A percentile compares a stretch with the other conserved stretches of the same genome.
phyloP scores from a whole-genome alignment of 2,113 vertebrate species.

The Paramisgurnus dabryanus region DNA sequence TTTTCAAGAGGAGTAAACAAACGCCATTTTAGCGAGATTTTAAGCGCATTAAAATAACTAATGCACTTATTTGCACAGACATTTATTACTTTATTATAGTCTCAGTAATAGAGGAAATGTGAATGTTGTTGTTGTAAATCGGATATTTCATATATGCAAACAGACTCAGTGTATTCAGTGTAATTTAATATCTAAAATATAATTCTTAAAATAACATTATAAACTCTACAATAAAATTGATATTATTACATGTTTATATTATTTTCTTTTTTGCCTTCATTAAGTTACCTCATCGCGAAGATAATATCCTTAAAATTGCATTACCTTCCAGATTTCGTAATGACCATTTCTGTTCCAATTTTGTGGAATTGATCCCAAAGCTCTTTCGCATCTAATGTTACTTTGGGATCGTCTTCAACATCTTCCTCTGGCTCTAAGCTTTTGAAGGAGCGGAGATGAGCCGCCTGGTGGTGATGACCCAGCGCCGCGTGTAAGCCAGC shows the following conservation, averaged over 20 bases:
- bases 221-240: too few species aligned
- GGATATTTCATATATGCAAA: not conserved
- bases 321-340: conserved; percentile 97
- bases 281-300: not conserved
- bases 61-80: not conserved
- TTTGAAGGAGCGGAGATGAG: conserved; percentile 80
- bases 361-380: conserved; percentile 97
- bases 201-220: not conserved
- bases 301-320: not conserved
- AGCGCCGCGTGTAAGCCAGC: conserved; percentile 82
- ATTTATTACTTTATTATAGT: not conserved
- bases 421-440: conserved; percentile 83
- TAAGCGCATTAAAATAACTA: not conserved
- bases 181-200: not conserved
- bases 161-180: not conserved
- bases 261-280: not conserved
- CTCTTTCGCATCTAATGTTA: conserved; percentile 90
- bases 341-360: conserved; percentile 97
- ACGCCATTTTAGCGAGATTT: not conserved
- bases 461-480: conserved; percentile 80
- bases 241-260: not conserved
- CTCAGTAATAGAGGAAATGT: not conserved
- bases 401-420: conserved; percentile 90
- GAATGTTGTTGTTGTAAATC: not conserved
- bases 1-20: too few species aligned